Base-by-base conservation (phyloP, 2,113 vertebrate genomes). In the Tragelaphus scriptus region DNA sequence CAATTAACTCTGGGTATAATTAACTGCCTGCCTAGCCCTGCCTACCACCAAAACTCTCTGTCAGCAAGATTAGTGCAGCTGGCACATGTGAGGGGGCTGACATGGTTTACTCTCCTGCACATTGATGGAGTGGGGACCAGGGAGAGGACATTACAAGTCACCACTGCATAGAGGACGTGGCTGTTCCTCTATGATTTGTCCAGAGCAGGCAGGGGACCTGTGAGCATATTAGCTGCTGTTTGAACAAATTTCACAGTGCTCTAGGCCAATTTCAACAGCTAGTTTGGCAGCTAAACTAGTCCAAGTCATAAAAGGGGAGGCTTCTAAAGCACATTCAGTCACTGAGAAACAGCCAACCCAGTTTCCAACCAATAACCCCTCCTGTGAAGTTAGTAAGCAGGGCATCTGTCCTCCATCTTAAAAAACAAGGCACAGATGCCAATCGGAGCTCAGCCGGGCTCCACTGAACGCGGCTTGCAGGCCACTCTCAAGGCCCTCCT, bases 1-100 rank as follows among this genome's bases (percentile, higher is more conserved):
- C 98, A 98, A 85, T 98, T 99, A 99, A 98, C 97, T 97, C 97
- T 97, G 97, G 97, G 94, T 94, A 93, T 98, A 98, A 98, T 98
- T 96, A 96, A 98, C 97, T 96, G 98, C 93, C 4, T 28, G 51
- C 82, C 94, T 30, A 47, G 90, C 95, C 91, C 88, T 97, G 85
- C 85, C 85, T 93, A 65, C 81, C 71, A 97, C 97, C 90, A 96
- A 97, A 98, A 65, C 95, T 97, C 98, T 47, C 93, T 92, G 97
- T 98, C 98, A 98, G 98, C 95, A 98, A 98, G 91, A 97, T 98
- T 88, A 94, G 91, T 36, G 86, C 95, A 80, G 95, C 94, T 85
- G 87, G 94, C 95, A 85, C 55, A 56, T 0, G 7, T 47, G 85
- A 80, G 53, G 47, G n/a, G 49, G 40, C 26, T 53, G 80, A 90